Evolutionary conservation across 2,113 vertebrate genomes (phyloP).

Genomic region (Brachypodius melanocephalos): DNA sequence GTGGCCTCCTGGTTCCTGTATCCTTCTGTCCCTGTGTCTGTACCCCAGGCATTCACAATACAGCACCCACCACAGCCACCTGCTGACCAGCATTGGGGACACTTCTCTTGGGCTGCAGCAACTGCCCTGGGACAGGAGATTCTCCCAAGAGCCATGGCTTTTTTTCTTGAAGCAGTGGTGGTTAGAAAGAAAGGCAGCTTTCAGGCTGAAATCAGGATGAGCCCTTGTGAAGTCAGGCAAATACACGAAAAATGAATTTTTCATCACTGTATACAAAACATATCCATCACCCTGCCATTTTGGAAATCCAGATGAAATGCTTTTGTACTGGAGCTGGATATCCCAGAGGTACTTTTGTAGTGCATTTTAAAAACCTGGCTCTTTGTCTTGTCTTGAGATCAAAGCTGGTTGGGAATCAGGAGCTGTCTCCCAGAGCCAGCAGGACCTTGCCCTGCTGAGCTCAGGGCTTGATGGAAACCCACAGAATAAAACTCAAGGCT

Average conservation of each 20-base stretch:
- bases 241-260: not conserved
- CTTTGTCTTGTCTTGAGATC: not conserved
- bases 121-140: rapidly evolving
- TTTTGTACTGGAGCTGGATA: not conserved
- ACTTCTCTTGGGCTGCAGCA: not conserved
- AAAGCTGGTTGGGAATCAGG: constrained; percentile 6
- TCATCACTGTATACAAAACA: not conserved
- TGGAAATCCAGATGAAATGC: constrained; percentile 4
- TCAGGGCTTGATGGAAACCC: not conserved
- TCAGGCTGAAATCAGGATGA: not conserved
- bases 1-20: rapidly evolving
- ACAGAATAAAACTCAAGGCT: not conserved
- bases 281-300: not conserved
- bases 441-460: not conserved
- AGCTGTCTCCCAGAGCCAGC: rapidly evolving
- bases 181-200: not conserved
- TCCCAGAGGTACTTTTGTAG: not conserved
- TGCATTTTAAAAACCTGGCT: not conserved
- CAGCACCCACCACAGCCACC: not conserved
- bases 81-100: rapidly evolving
- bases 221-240: not conserved
- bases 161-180: not conserved
- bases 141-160: not conserved
- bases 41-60: rapidly evolving
- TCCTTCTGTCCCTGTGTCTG: rapidly evolving